phyloP scores from a whole-genome alignment of 1,140 invertebrate species.

The Coelopa frigida region DNA sequence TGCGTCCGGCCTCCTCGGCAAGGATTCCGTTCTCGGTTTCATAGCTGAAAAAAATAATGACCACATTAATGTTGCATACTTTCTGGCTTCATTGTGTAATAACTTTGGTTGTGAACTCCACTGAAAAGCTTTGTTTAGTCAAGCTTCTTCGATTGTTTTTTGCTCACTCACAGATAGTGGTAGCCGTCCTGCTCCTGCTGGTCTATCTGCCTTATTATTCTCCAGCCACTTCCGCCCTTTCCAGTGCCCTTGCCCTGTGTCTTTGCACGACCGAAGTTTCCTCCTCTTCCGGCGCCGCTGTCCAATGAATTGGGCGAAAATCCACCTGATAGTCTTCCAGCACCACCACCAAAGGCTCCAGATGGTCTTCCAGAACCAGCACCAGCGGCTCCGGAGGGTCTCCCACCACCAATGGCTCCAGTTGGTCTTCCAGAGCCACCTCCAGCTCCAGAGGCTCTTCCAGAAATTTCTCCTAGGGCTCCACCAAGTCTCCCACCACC shows the following conservation, averaged over 20 bases:
- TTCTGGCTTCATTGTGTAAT: background rate
- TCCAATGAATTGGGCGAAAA: too few species aligned
- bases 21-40: constrained; percentile 55
- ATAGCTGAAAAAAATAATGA: constrained; percentile 29
- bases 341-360: constrained; percentile 7
- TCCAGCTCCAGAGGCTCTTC: background rate
- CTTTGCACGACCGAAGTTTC: too few species aligned
- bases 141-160: background rate
- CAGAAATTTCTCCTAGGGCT: too few species aligned
- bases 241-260: constrained; percentile 31
- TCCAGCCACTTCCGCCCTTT: constrained; percentile 28
- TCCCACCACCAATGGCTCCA: too few species aligned
- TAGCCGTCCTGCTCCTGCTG: constrained; percentile 35
- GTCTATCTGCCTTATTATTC: constrained; percentile 34
- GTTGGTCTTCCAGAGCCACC: constrained; percentile 8
- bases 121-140: background rate
- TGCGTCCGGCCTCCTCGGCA: constrained; percentile 48
- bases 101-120: background rate
- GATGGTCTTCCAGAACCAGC: background rate
- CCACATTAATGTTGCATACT: constrained; percentile 1
- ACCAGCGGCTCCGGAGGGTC: background rate
- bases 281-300: background rate
- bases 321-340: background rate
- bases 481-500: constrained; percentile 10
- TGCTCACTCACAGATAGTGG: constrained; percentile 35